Evolutionary conservation across 1,140 invertebrate genomes (phyloP), one percentile per base, ranked within the genome.

Genomic region (Araneus ventricosus): DNA sequence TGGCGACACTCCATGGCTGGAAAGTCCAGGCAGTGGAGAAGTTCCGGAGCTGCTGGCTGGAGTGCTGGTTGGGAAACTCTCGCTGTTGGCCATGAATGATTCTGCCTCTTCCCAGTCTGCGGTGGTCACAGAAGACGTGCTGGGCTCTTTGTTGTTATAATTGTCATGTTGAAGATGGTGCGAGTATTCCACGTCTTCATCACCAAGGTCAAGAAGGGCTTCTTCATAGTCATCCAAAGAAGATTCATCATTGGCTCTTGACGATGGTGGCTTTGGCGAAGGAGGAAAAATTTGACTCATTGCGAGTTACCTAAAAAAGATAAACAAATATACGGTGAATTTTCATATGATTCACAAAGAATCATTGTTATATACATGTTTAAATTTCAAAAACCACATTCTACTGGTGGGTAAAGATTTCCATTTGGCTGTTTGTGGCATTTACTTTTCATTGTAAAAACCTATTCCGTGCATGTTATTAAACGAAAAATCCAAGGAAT

Each of bases 61-160:
- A 24, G 90, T 86, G 37, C 91, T 88, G 10, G 63, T 41, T 8
- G 86, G 91, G 4, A 75, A 88, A 34, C 67, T 93, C 27, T 93
- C 91, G 27, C 45, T 93, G 27, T 88, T 88, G n/a, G 92, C 67
- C 86, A 85, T 37, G 52, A 63, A 79, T 4, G 84, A 59, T 41
- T 93, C 91, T 17, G 91, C n/a, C 22, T 93, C 92, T 88, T 88
- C 92, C 92, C 92, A 93, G 10, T 93, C 92, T 10, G 86, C 57
- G 17, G 70, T 84, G 24, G 75, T 89, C 59, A 89, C 61, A 57
- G 86, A 93, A 10, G 91, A 88, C 20, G 84, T 59, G 17, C 84
- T 3, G 20, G 59, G 84, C 7, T 86, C 90, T 63, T 41, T 90
- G n/a, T 52, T 75, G 8, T 84, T 41, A 20, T 27, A 70, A 17